Evolutionary conservation across 92 coral and sea anemone genomes (phyloP), one percentile per base, ranked within the genome.

Genomic region (Siderastrea siderea): DNA sequence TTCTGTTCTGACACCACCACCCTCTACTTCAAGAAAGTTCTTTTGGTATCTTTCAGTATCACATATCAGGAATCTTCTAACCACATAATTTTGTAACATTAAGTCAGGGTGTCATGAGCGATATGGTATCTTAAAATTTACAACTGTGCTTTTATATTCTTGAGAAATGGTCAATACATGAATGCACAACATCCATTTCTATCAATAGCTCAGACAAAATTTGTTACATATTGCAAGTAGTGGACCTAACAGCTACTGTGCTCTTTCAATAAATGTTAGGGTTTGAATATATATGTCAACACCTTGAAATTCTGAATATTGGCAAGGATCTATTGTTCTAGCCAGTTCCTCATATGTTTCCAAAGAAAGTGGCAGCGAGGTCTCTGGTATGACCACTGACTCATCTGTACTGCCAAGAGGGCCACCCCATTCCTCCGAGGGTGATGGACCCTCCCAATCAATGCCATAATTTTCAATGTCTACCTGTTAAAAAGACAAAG

Each of bases 361-460:
- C n/a, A n/a, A n/a, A n/a, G 82, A 63, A 55, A 78, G 55, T 55
- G 82, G 82, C 64, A 78, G 47, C 46, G 66, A 53, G 66, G 82
- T 78, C 64, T 78, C 63, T 60, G 82, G 82, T 78, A 77, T 60
- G 52, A 53, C 68, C 15, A 83, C 87, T 70, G 87, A 83, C 87
- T 54, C 62, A 62, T 73, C 77, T 82, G 77, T 47, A 82, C 77
- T 71, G 68, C 65, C 38, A 82, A 68, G 65, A 82, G 66, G 76
- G 62, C 86, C 86, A 82, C 69, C 77, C 87, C 79, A 69, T 72
- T 51, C 80, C 77, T 83, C 87, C 6, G 86, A 82, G 73, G 86
- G 86, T 82, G 67, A 48, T 82, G 86, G 86, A 71, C 86, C 86
- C 43, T 82, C 65, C 86, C 86, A 82, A 71, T 71, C 86, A 82